phyloP scores from a whole-genome alignment of 2,113 vertebrate genomes.

The Tursiops truncatus region DNA sequence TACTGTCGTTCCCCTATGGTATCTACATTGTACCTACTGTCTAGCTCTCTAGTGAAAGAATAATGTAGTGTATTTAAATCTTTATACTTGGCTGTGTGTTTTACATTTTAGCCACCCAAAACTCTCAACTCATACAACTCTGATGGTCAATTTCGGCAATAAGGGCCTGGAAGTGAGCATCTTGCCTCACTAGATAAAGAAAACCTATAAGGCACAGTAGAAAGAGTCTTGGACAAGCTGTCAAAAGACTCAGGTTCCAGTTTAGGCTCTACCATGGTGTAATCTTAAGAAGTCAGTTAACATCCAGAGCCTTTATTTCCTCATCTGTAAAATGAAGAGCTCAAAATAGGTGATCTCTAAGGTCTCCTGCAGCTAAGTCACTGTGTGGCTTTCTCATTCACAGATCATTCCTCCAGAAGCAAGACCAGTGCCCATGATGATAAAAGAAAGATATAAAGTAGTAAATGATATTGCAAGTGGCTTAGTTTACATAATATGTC shows the following conservation, averaged over 20 bases:
- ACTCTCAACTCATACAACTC: slow-evolving; percentile 5
- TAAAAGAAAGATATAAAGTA: neutral
- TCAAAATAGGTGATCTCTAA: neutral
- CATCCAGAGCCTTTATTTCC: neutral
- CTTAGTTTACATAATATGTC: neutral
- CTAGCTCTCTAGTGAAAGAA: neutral
- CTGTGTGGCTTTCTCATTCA: neutral
- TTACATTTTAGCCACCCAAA: neutral
- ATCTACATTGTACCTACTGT: neutral
- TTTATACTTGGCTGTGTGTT: neutral
- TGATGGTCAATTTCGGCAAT: neutral
- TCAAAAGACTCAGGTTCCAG: neutral
- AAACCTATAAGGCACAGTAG: neutral
- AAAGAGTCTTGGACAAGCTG: neutral
- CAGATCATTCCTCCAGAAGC: neutral
- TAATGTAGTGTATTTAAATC: neutral
- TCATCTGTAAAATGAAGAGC: neutral
- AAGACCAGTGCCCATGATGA: neutral
- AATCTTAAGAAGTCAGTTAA: neutral
- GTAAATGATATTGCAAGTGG: neutral
- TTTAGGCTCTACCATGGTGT: neutral
- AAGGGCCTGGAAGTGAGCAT: slow-evolving; percentile 3
- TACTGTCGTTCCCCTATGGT: neutral
- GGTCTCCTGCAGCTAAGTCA: neutral
- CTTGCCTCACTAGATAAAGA: neutral